Conservation (phyloP, 2,888 invertebrate species). For the Papilio gigon region DNA sequence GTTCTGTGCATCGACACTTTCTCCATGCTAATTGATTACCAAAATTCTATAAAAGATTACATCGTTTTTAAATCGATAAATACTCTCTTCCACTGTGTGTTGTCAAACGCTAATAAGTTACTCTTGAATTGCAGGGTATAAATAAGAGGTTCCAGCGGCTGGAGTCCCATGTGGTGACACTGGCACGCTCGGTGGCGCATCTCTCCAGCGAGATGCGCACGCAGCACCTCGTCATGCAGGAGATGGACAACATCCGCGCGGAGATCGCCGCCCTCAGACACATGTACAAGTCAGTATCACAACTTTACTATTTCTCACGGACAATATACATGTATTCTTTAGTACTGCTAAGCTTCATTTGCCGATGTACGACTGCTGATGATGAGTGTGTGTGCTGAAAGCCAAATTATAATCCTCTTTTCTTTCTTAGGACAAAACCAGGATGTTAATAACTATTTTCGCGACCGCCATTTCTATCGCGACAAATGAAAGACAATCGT, state of each 20-base stretch:
- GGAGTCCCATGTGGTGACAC: slow-evolving; percentile 95
- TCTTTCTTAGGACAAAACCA: no score
- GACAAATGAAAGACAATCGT: no score
- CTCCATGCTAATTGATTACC: no score
- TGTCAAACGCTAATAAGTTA: not conserved
- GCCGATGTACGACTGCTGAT: no score
- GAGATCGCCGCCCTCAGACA: slow-evolving; percentile 90
- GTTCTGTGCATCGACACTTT: no score
- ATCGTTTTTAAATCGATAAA: no score
- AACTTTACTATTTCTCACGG: not conserved
- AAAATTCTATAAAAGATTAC: no score
- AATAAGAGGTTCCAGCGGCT: slow-evolving; percentile 93
- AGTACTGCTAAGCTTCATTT: no score
- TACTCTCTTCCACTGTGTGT: not conserved
- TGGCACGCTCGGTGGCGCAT: slow-evolving; percentile 95
- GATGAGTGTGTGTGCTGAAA: no score
- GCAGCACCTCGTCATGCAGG: slow-evolving; percentile 93
- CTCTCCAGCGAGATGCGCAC: slow-evolving; percentile 95
- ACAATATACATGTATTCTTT: not conserved
- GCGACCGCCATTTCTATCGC: no score
- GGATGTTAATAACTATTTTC: no score
- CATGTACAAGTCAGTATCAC: slow-evolving; percentile 78
- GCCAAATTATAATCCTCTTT: no score
- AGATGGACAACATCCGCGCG: slow-evolving; percentile 92
- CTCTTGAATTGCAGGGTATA: slow-evolving; percentile 82